Conservation (phyloP, 2,113 vertebrate species). For the Plestiodon gilberti region DNA sequence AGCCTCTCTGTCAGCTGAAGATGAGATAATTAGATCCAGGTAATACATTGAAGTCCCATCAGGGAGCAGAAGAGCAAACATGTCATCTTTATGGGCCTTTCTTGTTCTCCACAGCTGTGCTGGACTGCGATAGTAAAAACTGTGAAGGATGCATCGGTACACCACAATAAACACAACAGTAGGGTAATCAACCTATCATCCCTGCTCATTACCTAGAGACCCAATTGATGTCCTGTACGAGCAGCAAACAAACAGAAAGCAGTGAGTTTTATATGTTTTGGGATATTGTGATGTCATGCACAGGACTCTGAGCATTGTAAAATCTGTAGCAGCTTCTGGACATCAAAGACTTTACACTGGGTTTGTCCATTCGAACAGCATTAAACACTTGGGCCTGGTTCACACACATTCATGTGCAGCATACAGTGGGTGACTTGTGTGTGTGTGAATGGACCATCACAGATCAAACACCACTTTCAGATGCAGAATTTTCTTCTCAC, state of each 20-base stretch:
- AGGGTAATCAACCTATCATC: slow-evolving; percentile 73
- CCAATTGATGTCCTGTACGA: slow-evolving; percentile 12
- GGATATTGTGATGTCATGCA: background rate
- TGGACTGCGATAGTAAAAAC: slow-evolving; percentile 68
- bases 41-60: slow-evolving; percentile 84
- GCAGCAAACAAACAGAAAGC: slow-evolving; percentile 8
- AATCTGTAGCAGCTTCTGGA: background rate
- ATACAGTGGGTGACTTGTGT: background rate
- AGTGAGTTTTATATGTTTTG: slow-evolving; percentile 26
- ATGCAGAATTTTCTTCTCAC: background rate
- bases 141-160: slow-evolving; percentile 55
- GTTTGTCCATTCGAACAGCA: background rate
- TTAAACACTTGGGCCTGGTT: background rate
- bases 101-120: slow-evolving; percentile 71
- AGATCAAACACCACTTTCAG: background rate
- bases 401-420: background rate
- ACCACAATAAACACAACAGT: slow-evolving; percentile 34
- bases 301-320: background rate
- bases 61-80: slow-evolving; percentile 80
- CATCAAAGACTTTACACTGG: background rate
- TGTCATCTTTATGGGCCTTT: slow-evolving; percentile 82
- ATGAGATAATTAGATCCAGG: slow-evolving; percentile 89
- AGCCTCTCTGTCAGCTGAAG: slow-evolving; percentile 80
- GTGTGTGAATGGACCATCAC: background rate
- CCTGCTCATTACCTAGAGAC: slow-evolving; percentile 68